These are phyloP conservation scores for Oncorhynchus nerka DNA, from an alignment of 2,113 vertebrate genomes.

Conservation along the genomic window DNA sequence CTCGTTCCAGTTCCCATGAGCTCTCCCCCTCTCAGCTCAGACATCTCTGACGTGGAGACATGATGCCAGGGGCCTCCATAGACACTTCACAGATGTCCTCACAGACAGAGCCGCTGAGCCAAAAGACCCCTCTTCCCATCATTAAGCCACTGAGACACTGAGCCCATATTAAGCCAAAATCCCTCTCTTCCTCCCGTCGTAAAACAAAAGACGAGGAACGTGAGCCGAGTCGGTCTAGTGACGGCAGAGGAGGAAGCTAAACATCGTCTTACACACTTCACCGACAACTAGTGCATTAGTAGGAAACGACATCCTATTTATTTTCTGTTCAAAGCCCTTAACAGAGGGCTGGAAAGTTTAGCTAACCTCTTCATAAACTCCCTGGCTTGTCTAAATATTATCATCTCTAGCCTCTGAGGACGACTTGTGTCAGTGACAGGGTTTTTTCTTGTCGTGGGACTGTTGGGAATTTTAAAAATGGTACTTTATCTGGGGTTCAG, in stretches of 20 bases:
- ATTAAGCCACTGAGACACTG: no score
- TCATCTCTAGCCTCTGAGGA: constrained; percentile 34
- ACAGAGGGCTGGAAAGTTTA: constrained; percentile 36
- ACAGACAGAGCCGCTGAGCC: constrained; percentile 2
- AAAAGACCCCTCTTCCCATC: no score
- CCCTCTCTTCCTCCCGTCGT: constrained; percentile 7
- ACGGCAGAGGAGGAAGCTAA: constrained; percentile 2
- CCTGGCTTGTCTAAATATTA: constrained; percentile 46
- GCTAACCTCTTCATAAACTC: constrained; percentile 41
- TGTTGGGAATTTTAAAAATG: constrained; percentile 20
- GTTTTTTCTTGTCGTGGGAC: constrained; percentile 16
- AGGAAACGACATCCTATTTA: not conserved
- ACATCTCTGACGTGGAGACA: constrained; percentile 12
- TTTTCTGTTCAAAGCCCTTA: not conserved
- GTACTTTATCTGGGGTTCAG: constrained; percentile 28
- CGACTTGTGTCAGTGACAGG: constrained; percentile 25
- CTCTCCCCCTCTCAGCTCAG: not conserved
- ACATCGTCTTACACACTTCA: not conserved
- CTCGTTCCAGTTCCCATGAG: constrained; percentile 26
- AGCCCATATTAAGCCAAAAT: constrained; percentile 16
- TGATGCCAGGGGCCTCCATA: constrained; percentile 8
- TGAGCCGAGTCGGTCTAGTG: constrained; percentile 6
- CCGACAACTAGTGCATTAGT: not conserved
- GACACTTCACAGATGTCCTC: constrained; percentile 34
- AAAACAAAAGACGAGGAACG: not conserved